Percentiles rank a stretch among this genome's conserved stretches.
Evolutionary conservation across 2,113 vertebrate species (phyloP).

Genomic region (Pterocles orientalis): DNA sequence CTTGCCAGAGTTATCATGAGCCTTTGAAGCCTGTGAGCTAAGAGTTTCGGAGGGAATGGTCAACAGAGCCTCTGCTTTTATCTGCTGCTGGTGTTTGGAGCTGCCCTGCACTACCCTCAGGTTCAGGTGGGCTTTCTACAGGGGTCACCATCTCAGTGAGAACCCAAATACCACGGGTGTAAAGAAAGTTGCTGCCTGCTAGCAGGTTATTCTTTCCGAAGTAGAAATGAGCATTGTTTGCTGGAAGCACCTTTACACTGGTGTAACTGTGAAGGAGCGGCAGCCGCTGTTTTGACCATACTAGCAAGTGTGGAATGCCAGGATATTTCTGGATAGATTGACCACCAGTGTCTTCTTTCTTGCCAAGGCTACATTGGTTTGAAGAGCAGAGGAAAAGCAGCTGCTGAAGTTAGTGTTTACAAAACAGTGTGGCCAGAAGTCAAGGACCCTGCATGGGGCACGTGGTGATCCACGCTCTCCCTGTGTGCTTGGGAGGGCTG

Average conservation of each 20-base stretch:
- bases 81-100: neutral
- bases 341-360: neutral
- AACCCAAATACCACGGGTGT: neutral
- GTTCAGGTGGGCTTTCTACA: neutral
- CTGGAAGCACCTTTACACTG: neutral
- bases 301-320: neutral
- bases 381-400: neutral
- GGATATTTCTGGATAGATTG: neutral
- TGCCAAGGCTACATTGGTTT: neutral
- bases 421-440: neutral
- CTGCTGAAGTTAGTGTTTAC: neutral
- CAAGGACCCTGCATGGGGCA: neutral
- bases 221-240: neutral
- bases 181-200: neutral
- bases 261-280: neutral
- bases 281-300: neutral
- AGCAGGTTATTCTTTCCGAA: neutral
- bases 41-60: neutral
- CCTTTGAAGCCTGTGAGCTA: neutral
- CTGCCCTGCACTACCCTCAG: neutral
- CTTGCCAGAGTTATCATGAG: neutral
- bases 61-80: neutral
- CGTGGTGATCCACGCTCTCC: neutral
- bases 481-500: neutral
- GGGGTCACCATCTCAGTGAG: neutral